Conservation (phyloP, 2,888 invertebrate genomes). For the Coenonympha arcania region DNA sequence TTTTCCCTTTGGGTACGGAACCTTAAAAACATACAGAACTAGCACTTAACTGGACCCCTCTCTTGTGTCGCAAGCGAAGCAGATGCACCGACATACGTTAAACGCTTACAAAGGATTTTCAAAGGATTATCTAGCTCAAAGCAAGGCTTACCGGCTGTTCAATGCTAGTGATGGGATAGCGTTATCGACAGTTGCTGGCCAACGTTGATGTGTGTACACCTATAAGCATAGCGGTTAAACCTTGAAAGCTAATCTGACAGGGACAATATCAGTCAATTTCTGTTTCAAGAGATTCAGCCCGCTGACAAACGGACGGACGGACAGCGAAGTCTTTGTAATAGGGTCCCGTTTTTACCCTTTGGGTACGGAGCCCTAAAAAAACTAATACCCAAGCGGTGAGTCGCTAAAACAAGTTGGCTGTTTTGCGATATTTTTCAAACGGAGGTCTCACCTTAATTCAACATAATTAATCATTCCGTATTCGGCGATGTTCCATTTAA, state of each 20-base stretch:
- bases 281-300: too few species aligned
- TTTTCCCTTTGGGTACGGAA: background rate
- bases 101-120: conserved; percentile 12
- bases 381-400: background rate
- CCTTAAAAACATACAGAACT: background rate
- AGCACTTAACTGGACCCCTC: background rate
- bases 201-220: background rate
- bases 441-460: conserved; percentile 7
- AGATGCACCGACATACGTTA: conserved; percentile 8
- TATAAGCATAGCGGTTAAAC: background rate
- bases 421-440: conserved; percentile 6
- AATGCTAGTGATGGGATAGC: conserved; percentile 9
- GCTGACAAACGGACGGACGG: too few species aligned
- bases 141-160: conserved; percentile 8
- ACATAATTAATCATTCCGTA: conserved; percentile 9
- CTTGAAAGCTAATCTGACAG: background rate
- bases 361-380: too few species aligned
- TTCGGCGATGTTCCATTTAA: conserved; percentile 9
- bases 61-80: background rate
- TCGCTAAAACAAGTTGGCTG: background rate
- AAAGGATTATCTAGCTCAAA: conserved; percentile 14
- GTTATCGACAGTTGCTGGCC: conserved; percentile 3
- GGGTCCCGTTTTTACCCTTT: too few species aligned
- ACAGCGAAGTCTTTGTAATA: too few species aligned
- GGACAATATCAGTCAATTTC: too few species aligned